A percentile compares a stretch with the other conserved stretches of the same genome.
These are phyloP conservation scores for Sanderia malayensis DNA, from an alignment of 30 jellyfish, hydroid and myxozoan species.

Conservation along the genomic window DNA sequence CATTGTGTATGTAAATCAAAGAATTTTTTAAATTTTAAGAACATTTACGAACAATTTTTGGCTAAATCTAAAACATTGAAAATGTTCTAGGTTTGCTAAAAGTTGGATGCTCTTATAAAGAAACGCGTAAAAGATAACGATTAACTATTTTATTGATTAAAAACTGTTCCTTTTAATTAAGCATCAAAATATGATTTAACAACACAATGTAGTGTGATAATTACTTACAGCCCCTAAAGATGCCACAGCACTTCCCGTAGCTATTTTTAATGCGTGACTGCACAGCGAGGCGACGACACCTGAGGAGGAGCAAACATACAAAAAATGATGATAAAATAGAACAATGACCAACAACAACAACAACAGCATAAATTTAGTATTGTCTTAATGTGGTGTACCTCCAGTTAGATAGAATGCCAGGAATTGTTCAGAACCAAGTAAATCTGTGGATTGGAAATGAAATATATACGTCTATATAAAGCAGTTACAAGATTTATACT, in stretches of 20 bases:
- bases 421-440: constrained; percentile 91
- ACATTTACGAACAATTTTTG: too few species aligned
- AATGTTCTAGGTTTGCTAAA: too few species aligned
- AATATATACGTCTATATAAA: neutral
- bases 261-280: constrained; percentile 78
- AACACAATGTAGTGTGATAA: too few species aligned
- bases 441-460: constrained; percentile 17
- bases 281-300: constrained; percentile 80
- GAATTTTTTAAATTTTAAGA: too few species aligned
- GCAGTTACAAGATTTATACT: neutral
- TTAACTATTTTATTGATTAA: too few species aligned
- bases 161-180: too few species aligned
- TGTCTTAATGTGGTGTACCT: constrained; percentile 32
- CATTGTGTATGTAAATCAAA: too few species aligned
- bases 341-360: neutral
- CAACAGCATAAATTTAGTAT: neutral
- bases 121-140: too few species aligned
- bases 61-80: too few species aligned
- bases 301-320: neutral
- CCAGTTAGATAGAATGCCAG: constrained; percentile 91
- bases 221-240: constrained; percentile 93
- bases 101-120: too few species aligned
- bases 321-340: neutral
- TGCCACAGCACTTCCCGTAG: constrained; percentile 50
- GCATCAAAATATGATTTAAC: too few species aligned